These are phyloP conservation scores for Xenentodon cancila DNA, from an alignment of 2,797 vertebrate species.

Conservation along the genomic window DNA sequence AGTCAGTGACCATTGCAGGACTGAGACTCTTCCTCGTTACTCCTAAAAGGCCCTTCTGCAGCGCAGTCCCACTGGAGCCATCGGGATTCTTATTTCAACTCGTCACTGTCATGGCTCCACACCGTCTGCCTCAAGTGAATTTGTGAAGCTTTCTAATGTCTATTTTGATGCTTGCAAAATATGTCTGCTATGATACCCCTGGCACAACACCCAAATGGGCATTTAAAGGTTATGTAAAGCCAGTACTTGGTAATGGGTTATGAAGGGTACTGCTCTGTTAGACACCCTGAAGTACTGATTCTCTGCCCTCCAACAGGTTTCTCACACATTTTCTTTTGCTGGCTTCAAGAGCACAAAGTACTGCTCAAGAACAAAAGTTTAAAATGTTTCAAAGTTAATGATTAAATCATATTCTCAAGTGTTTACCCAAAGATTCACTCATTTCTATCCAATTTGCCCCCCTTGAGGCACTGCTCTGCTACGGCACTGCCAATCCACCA, in stretches of 20 bases:
- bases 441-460: background rate
- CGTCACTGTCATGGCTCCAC: conserved; percentile 55
- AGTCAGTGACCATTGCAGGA: conserved; percentile 23
- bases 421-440: conserved; percentile 23
- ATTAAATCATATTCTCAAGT: conserved; percentile 19
- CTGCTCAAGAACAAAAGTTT: background rate
- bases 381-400: conserved; percentile 2
- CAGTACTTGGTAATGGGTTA: conserved; percentile 27
- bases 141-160: conserved; percentile 48
- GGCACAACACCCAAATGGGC: conserved; percentile 26
- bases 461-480: background rate
- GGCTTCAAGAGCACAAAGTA: conserved; percentile 14
- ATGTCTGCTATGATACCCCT: conserved; percentile 38
- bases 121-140: conserved; percentile 36
- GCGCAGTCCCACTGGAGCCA: conserved; percentile 54
- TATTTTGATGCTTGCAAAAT: conserved; percentile 52
- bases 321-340: conserved; percentile 21
- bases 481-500: conserved; percentile 12
- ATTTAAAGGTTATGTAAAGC: conserved; percentile 45
- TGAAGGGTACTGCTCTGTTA: conserved; percentile 15
- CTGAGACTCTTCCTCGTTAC: conserved; percentile 32
- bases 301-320: conserved; percentile 44
- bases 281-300: background rate
- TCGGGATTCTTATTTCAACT: conserved; percentile 60
- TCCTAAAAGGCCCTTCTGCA: conserved; percentile 49